phyloP scores from a whole-genome alignment of 2,797 vertebrate species.

The Coendou prehensilis region DNA sequence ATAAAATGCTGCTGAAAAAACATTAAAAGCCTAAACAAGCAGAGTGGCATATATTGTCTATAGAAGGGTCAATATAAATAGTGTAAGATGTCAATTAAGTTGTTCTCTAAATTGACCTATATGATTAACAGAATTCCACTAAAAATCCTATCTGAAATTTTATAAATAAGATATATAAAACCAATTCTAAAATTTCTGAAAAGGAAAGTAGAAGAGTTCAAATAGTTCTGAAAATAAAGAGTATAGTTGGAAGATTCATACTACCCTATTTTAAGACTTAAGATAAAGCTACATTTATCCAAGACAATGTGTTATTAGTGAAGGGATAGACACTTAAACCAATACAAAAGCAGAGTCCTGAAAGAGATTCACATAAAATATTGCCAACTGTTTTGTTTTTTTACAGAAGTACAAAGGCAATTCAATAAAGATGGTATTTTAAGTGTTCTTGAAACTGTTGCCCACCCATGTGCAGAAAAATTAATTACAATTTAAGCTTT shows the following conservation, averaged over 20 bases:
- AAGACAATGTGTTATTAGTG: not conserved
- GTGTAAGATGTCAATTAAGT: not conserved
- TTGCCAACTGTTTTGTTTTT: not conserved
- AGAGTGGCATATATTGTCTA: not conserved
- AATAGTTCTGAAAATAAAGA: not conserved
- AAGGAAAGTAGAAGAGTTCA: not conserved
- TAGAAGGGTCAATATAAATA: not conserved
- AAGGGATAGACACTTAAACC: not conserved
- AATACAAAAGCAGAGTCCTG: not conserved
- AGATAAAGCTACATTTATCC: not conserved
- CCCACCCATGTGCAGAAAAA: not conserved
- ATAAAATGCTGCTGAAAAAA: not conserved
- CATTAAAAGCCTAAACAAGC: not conserved
- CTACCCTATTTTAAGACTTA: not conserved
- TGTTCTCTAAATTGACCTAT: not conserved
- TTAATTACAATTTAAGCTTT: not conserved
- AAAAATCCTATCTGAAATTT: not conserved
- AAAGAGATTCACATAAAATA: not conserved
- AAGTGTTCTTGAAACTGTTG: not conserved
- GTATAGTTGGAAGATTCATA: not conserved
- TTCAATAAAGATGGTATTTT: not conserved
- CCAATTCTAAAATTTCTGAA: not conserved
- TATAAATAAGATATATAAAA: not conserved
- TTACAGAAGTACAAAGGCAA: not conserved
- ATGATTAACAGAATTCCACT: not conserved